Base-by-base conservation (phyloP, 2,113 vertebrate genomes). In the Dryoscopus gambensis region DNA sequence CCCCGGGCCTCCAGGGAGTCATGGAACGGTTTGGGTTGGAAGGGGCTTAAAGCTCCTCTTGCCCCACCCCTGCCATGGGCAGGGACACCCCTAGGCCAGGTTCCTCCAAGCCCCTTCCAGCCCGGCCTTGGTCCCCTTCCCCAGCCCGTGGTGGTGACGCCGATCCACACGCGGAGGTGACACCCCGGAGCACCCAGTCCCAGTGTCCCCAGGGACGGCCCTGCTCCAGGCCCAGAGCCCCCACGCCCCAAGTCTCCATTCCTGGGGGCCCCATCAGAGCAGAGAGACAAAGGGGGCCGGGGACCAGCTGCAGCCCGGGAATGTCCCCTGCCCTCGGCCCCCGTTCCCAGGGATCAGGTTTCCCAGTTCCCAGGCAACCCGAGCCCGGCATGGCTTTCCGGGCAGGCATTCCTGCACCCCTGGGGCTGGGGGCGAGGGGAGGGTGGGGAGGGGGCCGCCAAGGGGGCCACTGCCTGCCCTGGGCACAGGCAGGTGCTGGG, bases 301-400 rank as follows among this genome's bases (percentile, higher is more conserved):
- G 87, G 93, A 90, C 94, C 97, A 96, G 95, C 95, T 95, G 94
- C 93, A 82, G 94, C 56, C 93, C 44, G 25, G 75, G 94, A 95
- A 94, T 90, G 91, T 93, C 93, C 91, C 93, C 91, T 93, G 94
- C 74, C 84, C 90, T 56, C 57, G 52, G 89, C 93, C 93, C 93
- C 73, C 93, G 69, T 83, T 97, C 96, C 93, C 93, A 92, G 77
- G 96, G 87, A 91, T 98, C 95, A 87, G 81, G 84, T 97, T 97
- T 84, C 97, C 79, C 91, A 87, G 94, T 97, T 97, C 96, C 96
- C 96, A 94, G 89, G 96, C 95, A 97, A 95, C 89, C 84, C 94
- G 57, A 93, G 92, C 85, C 88, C 67, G 49, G 90, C 69, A 64
- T 16, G 85, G 55, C 85, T 87, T 77, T 59, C 82, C 94, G 71